Conservation (phyloP, 2,113 vertebrate species). For the Morone chrysops region DNA sequence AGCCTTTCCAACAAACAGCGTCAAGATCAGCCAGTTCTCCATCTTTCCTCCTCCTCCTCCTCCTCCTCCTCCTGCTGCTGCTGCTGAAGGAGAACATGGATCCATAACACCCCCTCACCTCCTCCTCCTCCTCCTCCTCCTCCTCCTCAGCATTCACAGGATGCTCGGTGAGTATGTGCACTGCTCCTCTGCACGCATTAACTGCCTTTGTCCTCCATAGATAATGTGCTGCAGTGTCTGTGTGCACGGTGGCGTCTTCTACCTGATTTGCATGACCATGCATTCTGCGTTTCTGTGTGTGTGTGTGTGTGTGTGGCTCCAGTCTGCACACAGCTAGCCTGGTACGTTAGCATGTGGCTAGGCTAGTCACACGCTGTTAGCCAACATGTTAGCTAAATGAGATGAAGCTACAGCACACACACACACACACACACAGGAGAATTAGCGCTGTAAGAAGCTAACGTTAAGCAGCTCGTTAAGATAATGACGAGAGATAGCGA, state of each 20-base stretch:
- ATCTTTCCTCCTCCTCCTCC: constrained; percentile 34
- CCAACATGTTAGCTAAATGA: constrained; percentile 26
- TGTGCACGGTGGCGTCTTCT: background rate
- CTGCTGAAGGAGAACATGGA: constrained; percentile 56
- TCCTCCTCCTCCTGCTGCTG: constrained; percentile 28
- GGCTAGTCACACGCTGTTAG: constrained; percentile 23
- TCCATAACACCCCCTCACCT: constrained; percentile 39
- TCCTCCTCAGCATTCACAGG: constrained; percentile 55
- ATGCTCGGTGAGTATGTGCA: constrained; percentile 83
- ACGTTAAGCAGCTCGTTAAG: constrained; percentile 34
- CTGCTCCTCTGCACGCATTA: constrained; percentile 45
- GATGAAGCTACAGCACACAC: background rate
- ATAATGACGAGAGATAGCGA: constrained; percentile 18
- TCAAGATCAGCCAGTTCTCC: constrained; percentile 56
- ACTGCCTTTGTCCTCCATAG: constrained; percentile 66
- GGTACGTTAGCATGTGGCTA: constrained; percentile 60
- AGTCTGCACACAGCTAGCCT: constrained; percentile 29
- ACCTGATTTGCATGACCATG: constrained; percentile 55
- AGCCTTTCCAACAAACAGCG: background rate
- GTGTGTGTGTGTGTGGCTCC: constrained; percentile 21
- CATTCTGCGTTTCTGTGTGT: constrained; percentile 29
- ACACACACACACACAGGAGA: background rate
- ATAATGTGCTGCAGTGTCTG: constrained; percentile 45
- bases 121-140: constrained; percentile 32
- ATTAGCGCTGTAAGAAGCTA: constrained; percentile 7